phyloP scores from a whole-genome alignment of 1,140 invertebrate species.

The Hylaeus anthracinus region DNA sequence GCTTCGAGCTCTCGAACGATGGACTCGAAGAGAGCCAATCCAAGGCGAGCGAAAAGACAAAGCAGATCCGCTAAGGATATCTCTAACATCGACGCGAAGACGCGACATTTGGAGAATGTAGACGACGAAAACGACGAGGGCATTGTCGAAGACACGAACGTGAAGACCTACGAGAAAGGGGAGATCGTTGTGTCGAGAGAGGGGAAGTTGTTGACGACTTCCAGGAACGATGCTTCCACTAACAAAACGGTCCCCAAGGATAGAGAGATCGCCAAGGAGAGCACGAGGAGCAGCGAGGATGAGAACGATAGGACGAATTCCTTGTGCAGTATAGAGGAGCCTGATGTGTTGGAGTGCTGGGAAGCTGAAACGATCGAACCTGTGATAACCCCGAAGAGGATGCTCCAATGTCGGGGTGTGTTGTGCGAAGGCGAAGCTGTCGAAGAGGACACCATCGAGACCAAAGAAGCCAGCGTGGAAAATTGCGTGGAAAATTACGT shows the following conservation, averaged over 20 bases:
- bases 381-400: constrained; percentile 62
- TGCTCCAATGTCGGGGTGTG: constrained; percentile 50
- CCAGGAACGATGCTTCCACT: neutral
- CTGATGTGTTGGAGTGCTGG: constrained; percentile 79
- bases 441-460: constrained; percentile 54
- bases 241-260: neutral
- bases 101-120: constrained; percentile 18
- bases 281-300: constrained; percentile 52
- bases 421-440: constrained; percentile 61
- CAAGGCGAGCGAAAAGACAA: constrained; percentile 47
- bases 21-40: constrained; percentile 55
- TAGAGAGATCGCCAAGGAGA: constrained; percentile 15
- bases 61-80: constrained; percentile 32
- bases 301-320: constrained; percentile 59
- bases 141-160: constrained; percentile 49
- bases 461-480: constrained; percentile 42
- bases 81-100: constrained; percentile 53
- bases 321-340: constrained; percentile 77
- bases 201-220: constrained; percentile 72
- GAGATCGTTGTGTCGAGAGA: constrained; percentile 77
- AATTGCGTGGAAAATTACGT: constrained; percentile 20
- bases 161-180: constrained; percentile 75
- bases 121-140: constrained; percentile 48
- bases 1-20: constrained; percentile 77
- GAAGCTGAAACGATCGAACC: constrained; percentile 76